Evolutionary conservation across 2,888 invertebrate genomes (phyloP).

Genomic region (Cepaea hortensis): DNA sequence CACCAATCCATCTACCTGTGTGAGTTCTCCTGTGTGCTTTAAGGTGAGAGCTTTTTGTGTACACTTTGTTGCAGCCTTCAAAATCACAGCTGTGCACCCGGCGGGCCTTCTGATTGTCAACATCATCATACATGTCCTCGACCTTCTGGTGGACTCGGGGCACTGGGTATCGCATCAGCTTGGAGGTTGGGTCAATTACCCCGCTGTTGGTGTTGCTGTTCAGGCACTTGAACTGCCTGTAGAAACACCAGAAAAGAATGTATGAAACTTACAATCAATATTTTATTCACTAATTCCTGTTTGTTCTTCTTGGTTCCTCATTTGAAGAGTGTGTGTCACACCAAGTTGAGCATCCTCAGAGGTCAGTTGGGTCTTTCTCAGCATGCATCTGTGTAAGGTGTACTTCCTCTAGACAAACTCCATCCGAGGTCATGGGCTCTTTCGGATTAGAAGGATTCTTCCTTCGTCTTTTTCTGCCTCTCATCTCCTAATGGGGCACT

Average conservation of each 20-base stretch:
- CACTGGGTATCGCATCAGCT: conserved; percentile 23
- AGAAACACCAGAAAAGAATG: neutral
- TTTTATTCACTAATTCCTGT: no score
- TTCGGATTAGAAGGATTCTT: no score
- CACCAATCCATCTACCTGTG: conserved; percentile 73
- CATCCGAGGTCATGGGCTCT: no score
- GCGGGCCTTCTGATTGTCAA: conserved; percentile 61
- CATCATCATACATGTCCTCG: conserved; percentile 53
- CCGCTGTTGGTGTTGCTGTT: conserved; percentile 8
- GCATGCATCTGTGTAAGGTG: no score
- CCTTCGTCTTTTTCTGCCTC: no score
- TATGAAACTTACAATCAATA: no score
- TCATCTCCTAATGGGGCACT: no score
- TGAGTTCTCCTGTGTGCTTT: conserved; percentile 81
- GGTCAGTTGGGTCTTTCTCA: no score
- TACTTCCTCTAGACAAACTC: no score
- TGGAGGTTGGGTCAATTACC: conserved; percentile 2
- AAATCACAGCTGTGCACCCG: conserved; percentile 73
- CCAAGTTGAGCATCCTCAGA: no score
- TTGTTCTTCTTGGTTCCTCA: no score
- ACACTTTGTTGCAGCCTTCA: conserved; percentile 80
- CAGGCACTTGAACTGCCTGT: conserved; percentile 43
- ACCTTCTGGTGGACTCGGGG: conserved; percentile 22
- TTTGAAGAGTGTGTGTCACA: no score
- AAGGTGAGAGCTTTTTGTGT: conserved; percentile 81